A percentile compares a stretch with the other conserved stretches of the same genome.
phyloP scores from a whole-genome alignment of 2,113 vertebrate species.

The Ciconia boyciana region DNA sequence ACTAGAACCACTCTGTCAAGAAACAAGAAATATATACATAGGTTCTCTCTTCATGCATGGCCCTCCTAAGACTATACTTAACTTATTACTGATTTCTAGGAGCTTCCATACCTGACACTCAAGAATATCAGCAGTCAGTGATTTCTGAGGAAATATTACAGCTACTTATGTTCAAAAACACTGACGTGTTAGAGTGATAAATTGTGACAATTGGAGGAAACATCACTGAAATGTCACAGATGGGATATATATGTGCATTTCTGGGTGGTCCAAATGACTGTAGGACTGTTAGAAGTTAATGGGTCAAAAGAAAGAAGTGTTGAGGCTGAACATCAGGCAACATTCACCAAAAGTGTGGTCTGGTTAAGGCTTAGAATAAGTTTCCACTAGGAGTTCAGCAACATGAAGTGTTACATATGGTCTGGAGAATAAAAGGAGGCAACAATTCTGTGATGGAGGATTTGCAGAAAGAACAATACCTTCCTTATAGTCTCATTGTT shows the following conservation, averaged over 20 bases:
- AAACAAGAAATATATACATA: neutral
- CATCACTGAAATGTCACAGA: neutral
- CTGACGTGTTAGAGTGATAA: fast-evolving
- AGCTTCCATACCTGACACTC: neutral
- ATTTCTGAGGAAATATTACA: neutral
- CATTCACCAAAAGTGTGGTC: neutral
- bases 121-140: neutral
- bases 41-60: neutral
- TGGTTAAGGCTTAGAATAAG: neutral
- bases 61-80: neutral
- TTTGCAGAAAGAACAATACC: neutral
- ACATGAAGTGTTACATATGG: fast-evolving
- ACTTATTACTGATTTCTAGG: neutral
- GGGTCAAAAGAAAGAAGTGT: neutral
- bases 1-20: neutral
- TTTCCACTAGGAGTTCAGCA: neutral
- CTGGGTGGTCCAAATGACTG: neutral
- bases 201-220: neutral
- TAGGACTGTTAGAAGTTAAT: neutral
- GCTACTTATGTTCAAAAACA: neutral
- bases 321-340: neutral
- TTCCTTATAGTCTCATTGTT: neutral
- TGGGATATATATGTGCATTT: neutral
- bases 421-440: neutral
- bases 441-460: neutral